Evolutionary conservation across 1,140 invertebrate species (phyloP).

Genomic region (Tigriopus japonicus): DNA sequence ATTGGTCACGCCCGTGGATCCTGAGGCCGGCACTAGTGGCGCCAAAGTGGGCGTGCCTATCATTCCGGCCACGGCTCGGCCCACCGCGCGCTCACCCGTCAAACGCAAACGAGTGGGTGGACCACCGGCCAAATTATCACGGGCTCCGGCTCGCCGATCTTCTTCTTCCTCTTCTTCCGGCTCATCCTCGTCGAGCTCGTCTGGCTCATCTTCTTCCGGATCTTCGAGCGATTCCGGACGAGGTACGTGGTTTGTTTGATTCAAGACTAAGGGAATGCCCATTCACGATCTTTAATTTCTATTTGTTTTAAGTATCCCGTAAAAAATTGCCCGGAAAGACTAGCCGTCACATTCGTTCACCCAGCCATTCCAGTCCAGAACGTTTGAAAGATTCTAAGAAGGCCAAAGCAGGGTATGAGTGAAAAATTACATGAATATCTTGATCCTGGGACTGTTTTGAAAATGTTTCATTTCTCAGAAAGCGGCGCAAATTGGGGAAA

Average conservation of each 20-base stretch:
- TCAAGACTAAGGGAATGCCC: background rate
- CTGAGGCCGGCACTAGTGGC: constrained; percentile 25
- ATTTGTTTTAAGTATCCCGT: background rate
- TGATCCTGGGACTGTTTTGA: too few relatives aligned
- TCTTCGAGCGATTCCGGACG: background rate
- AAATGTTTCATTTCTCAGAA: too few relatives aligned
- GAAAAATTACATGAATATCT: too few relatives aligned
- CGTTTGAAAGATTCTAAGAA: background rate
- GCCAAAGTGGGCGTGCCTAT: constrained; percentile 39
- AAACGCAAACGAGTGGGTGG: background rate
- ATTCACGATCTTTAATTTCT: background rate
- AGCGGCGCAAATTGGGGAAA: too few relatives aligned
- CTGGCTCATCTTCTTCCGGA: constrained; percentile 11
- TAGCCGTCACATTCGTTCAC: background rate
- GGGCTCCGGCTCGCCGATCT: constrained; percentile 35
- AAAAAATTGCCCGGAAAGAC: background rate
- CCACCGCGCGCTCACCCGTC: constrained; percentile 25
- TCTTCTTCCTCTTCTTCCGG: constrained; percentile 11
- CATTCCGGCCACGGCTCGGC: constrained; percentile 33
- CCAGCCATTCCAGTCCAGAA: background rate
- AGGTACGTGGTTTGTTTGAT: background rate
- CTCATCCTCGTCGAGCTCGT: constrained; percentile 15
- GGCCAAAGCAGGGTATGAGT: too few relatives aligned
- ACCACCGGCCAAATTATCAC: constrained; percentile 21
- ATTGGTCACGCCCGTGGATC: constrained; percentile 48